These are phyloP conservation scores for Scaptomyza flava DNA, from an alignment of 2,888 invertebrate genomes.

Conservation along the genomic window DNA sequence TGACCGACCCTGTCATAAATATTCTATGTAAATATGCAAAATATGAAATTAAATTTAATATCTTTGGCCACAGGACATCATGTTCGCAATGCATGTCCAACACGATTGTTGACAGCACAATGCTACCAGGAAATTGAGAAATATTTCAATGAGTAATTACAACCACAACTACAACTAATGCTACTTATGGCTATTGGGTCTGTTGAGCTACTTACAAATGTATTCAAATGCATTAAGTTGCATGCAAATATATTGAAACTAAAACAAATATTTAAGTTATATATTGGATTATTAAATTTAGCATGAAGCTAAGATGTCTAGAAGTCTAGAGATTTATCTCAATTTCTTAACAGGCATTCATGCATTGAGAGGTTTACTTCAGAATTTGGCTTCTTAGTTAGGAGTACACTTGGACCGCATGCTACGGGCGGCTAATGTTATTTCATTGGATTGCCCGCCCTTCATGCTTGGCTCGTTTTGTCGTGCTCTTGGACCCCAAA, in stretches of 20 bases:
- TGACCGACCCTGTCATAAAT: slow-evolving; percentile 40
- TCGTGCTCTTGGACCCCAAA: slow-evolving; percentile 2
- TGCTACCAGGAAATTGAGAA: slow-evolving; percentile 6
- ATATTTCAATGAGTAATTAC: slow-evolving; percentile 18
- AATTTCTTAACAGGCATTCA: slow-evolving; percentile 51
- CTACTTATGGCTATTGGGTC: background rate
- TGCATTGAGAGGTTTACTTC: slow-evolving; percentile 49
- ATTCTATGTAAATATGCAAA: slow-evolving; percentile 56
- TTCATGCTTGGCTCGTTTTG: slow-evolving; percentile 43
- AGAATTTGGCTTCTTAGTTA: slow-evolving; percentile 56
- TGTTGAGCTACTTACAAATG: too few species aligned
- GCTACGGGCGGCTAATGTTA: slow-evolving; percentile 32
- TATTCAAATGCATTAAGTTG: background rate
- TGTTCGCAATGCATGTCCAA: slow-evolving; percentile 7
- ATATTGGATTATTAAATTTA: background rate
- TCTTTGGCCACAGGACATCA: slow-evolving; percentile 33
- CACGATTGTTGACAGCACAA: slow-evolving; percentile 8
- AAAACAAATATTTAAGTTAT: too few species aligned
- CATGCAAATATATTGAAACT: too few species aligned
- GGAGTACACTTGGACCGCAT: slow-evolving; percentile 51
- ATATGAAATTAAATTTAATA: slow-evolving; percentile 61
- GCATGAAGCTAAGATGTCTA: slow-evolving; percentile 20
- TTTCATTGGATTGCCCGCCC: slow-evolving; percentile 49
- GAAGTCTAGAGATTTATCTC: slow-evolving; percentile 38
- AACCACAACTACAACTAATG: background rate